Evolutionary conservation across 1,140 invertebrate species (phyloP).

Genomic region (Aphelenchoides besseyi): DNA sequence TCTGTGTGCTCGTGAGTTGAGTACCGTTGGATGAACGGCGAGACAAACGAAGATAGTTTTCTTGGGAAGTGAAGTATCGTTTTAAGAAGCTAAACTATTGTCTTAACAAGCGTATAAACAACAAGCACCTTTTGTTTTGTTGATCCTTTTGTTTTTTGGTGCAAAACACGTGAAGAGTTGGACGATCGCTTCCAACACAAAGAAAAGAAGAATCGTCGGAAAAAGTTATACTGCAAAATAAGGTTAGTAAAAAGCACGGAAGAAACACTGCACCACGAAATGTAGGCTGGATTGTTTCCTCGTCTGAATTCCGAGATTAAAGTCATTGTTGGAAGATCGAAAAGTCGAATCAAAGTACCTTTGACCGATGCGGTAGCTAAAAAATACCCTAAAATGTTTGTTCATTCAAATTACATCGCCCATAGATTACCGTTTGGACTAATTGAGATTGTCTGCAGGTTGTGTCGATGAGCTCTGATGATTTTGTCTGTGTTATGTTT

Average conservation of each 20-base stretch:
- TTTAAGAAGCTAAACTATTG: background rate
- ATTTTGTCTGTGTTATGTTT: background rate
- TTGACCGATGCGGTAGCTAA: conserved; percentile 36
- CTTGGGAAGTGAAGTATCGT: no score
- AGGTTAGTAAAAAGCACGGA: conserved; percentile 5
- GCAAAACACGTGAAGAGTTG: background rate
- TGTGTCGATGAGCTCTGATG: conserved; percentile 8
- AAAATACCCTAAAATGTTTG: conserved; percentile 13
- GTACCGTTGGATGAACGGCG: no score
- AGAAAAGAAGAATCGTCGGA: background rate
- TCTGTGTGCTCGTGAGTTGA: background rate
- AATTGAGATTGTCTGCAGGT: background rate
- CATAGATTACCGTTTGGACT: conserved; percentile 13
- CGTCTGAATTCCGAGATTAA: conserved; percentile 31
- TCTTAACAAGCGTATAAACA: background rate
- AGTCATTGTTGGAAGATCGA: conserved; percentile 15
- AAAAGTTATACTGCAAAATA: background rate
- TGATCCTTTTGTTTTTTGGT: background rate
- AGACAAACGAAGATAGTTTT: no score
- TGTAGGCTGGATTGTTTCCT: conserved; percentile 26
- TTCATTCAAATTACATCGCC: background rate
- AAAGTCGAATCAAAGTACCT: conserved; percentile 32
- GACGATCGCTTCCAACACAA: background rate
- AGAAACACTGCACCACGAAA: conserved; percentile 27
- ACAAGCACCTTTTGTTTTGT: background rate